Evolutionary conservation across 2,797 vertebrate species (phyloP).

Genomic region (Xyrichtys novacula): DNA sequence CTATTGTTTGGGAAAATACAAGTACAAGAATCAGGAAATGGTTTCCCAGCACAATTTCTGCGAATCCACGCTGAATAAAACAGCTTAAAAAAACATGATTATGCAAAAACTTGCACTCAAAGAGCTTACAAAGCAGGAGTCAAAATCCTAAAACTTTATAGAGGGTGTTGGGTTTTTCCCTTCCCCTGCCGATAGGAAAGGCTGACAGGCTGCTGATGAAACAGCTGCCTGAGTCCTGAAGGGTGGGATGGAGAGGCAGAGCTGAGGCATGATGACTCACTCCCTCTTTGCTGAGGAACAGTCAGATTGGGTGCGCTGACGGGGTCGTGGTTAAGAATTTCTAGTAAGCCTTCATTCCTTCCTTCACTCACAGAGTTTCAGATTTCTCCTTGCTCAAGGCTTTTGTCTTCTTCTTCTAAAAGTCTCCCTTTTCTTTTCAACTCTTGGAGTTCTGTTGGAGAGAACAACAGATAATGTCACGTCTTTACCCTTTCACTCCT

Average conservation of each 20-base stretch:
- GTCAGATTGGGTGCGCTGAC: constrained; percentile 13
- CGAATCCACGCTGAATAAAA: constrained; percentile 9
- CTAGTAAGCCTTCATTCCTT: constrained; percentile 49
- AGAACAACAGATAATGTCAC: constrained; percentile 60
- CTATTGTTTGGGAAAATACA: constrained; percentile 24
- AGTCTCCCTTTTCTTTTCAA: constrained; percentile 12
- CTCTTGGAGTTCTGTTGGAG: constrained; percentile 22
- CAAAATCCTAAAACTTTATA: constrained; percentile 16
- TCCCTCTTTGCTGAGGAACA: constrained; percentile 15
- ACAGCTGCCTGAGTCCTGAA: constrained; percentile 49
- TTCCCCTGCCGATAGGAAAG: constrained; percentile 46
- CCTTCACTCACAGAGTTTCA: constrained; percentile 12
- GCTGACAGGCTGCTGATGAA: constrained; percentile 62
- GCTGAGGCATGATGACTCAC: constrained; percentile 56
- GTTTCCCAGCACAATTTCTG: constrained; percentile 9
- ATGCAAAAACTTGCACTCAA: neutral
- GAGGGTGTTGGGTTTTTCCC: constrained; percentile 34
- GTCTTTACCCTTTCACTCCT: constrained; percentile 53
- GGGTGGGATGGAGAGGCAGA: constrained; percentile 47
- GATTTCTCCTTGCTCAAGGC: constrained; percentile 26
- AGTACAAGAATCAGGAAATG: neutral
- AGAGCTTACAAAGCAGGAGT: neutral
- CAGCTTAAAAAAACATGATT: neutral
- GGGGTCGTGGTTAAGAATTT: constrained; percentile 19
- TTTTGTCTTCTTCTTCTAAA: constrained; percentile 16